Conservation (phyloP, 2,888 invertebrate genomes). For the Mimachlamys varia region DNA sequence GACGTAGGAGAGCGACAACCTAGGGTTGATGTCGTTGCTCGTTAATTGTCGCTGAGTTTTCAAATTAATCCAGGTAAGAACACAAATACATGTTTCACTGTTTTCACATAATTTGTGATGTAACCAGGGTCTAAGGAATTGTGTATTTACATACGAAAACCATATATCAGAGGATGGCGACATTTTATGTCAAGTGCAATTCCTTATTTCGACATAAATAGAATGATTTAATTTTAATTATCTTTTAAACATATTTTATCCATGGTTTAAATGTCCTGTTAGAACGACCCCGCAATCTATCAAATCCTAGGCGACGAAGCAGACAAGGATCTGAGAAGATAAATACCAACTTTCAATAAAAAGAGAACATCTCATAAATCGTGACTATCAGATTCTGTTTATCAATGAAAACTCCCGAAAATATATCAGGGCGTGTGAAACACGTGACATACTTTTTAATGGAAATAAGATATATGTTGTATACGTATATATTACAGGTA, state of each 20-base stretch:
- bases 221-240: slow-evolving; percentile 31
- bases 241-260: not conserved
- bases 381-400: not conserved
- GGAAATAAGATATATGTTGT: not conserved
- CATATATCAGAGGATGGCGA: not conserved
- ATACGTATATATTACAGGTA: not conserved
- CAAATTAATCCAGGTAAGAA: too few relatives aligned
- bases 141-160: not conserved
- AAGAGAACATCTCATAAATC: slow-evolving; percentile 4
- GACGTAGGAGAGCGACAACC: too few relatives aligned
- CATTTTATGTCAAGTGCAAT: not conserved
- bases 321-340: not conserved
- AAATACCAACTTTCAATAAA: slow-evolving; percentile 15
- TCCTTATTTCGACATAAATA: slow-evolving; percentile 25
- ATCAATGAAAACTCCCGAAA: not conserved
- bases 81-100: not conserved
- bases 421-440: not conserved
- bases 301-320: not conserved
- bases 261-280: not conserved
- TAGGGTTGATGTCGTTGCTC: too few relatives aligned
- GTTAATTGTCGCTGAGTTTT: too few relatives aligned
- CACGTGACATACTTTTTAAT: not conserved
- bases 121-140: not conserved
- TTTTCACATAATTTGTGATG: not conserved
- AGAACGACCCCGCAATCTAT: not conserved